Percentiles rank a stretch among this genome's conserved stretches.
Conservation (phyloP, 35 echinoderm and acorn worm species). For the Lytechinus variegatus region DNA sequence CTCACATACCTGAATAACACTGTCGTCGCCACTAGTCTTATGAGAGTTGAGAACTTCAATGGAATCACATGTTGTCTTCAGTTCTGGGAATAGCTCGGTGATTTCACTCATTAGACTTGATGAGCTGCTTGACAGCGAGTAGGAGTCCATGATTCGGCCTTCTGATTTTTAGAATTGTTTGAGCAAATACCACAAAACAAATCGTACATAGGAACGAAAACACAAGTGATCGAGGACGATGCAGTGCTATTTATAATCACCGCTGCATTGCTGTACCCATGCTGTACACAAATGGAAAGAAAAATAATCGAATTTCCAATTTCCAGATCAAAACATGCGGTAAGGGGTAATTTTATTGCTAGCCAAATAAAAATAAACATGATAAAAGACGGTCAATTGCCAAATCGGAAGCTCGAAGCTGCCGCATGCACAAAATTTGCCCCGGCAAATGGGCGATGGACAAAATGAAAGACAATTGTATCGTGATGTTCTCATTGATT, state of each 20-base stretch:
- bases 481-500: background rate
- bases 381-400: too few species aligned
- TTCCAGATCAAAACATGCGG: background rate
- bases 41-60: background rate
- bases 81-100: background rate
- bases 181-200: background rate
- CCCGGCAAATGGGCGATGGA: background rate
- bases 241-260: background rate
- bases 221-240: background rate
- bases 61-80: background rate
- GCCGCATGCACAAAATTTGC: background rate
- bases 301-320: background rate
- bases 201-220: background rate
- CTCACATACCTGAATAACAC: background rate
- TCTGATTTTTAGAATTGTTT: background rate
- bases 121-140: background rate
- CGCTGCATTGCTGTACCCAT: background rate
- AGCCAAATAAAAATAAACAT: too few species aligned
- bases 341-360: background rate
- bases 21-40: background rate
- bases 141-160: background rate
- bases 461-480: background rate
- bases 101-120: background rate
- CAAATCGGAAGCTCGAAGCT: background rate
- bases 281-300: background rate